Percentiles rank a stretch among this genome's conserved stretches.
Evolutionary conservation across 2,888 invertebrate species (phyloP).

Genomic region (Pheosia gnoma): DNA sequence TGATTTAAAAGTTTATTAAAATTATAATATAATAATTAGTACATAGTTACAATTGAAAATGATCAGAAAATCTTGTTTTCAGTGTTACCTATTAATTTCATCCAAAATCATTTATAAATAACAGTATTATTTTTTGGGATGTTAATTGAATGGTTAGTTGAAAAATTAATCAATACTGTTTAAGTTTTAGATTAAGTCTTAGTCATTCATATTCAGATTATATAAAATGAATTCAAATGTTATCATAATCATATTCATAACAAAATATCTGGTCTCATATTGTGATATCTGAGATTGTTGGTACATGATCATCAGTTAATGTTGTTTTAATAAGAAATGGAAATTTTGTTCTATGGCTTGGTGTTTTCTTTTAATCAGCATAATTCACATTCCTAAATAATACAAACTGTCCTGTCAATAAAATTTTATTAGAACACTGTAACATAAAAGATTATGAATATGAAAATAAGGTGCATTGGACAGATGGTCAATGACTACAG

Average conservation of each 20-base stretch:
- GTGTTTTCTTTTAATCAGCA: neutral
- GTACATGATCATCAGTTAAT: conserved; percentile 27
- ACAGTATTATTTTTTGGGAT: conserved; percentile 34
- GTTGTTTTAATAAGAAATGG: conserved; percentile 23
- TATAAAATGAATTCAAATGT: conserved; percentile 15
- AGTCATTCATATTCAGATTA: conserved; percentile 5
- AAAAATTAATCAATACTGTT: neutral
- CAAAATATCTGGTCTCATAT: conserved; percentile 68
- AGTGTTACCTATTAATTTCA: neutral
- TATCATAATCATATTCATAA: conserved; percentile 36
- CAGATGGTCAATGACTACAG: conserved; percentile 69
- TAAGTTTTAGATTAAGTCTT: neutral
- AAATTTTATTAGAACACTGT: conserved; percentile 55
- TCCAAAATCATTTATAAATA: neutral
- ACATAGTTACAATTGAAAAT: no score
- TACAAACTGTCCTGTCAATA: conserved; percentile 30
- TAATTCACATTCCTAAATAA: neutral
- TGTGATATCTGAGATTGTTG: conserved; percentile 63
- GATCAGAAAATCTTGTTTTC: no score
- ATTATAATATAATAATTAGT: no score
- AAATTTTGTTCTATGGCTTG: conserved; percentile 22
- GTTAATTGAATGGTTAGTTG: conserved; percentile 2
- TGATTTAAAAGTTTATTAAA: no score
- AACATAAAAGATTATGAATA: conserved; percentile 49
- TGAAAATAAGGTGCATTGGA: conserved; percentile 62